Percentiles rank a stretch among this genome's conserved stretches.
phyloP scores from a whole-genome alignment of 1,140 invertebrate genomes.

The Polypedilum pembai region DNA sequence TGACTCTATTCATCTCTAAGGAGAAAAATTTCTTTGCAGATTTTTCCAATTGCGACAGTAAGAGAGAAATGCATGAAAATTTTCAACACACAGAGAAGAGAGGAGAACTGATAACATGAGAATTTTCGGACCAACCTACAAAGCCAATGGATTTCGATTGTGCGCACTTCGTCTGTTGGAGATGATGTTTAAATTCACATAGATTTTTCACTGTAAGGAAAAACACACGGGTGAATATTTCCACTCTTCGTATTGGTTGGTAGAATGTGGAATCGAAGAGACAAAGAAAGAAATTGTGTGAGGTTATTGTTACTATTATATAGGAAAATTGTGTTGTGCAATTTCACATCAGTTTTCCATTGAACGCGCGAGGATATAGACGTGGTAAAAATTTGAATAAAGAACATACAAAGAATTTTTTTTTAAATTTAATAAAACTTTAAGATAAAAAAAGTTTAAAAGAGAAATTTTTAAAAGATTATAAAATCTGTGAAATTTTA shows the following conservation, averaged over 20 bases:
- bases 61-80: slow-evolving; percentile 2
- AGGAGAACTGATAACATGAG: not conserved
- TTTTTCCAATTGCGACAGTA: slow-evolving; percentile 20
- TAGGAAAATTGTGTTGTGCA: not conserved
- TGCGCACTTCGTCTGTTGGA: not conserved
- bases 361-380: not conserved
- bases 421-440: too few relatives aligned
- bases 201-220: not conserved
- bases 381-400: not conserved
- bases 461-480: too few relatives aligned
- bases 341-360: not conserved
- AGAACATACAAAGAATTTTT: not conserved
- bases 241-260: slow-evolving; percentile 9
- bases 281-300: not conserved
- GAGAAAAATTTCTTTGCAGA: slow-evolving; percentile 24
- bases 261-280: not conserved
- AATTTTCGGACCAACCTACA: slow-evolving; percentile 21
- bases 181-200: not conserved
- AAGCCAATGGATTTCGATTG: not conserved
- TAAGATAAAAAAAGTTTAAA: too few relatives aligned
- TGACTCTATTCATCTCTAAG: too few relatives aligned
- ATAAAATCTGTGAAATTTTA: too few relatives aligned
- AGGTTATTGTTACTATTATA: not conserved
- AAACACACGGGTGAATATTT: not conserved
- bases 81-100: not conserved